These are phyloP conservation scores for Silurus asotus DNA, from an alignment of 2,113 vertebrate genomes.

Conservation along the genomic window DNA sequence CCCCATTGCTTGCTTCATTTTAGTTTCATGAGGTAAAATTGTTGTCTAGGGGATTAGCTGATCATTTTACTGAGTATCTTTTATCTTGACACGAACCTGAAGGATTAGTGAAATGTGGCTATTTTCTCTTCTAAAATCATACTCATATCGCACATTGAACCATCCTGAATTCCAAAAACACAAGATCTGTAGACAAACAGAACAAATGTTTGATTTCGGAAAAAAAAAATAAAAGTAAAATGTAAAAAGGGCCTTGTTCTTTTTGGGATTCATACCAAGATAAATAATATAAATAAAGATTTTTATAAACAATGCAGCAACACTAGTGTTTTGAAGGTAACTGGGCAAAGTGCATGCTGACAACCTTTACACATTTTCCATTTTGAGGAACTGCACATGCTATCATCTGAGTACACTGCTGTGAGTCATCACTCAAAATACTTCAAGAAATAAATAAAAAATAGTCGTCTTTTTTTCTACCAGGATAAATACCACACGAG, in stretches of 20 bases:
- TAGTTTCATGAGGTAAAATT: slow-evolving; percentile 53
- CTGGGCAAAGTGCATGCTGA: background rate
- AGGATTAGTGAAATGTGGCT: slow-evolving; percentile 56
- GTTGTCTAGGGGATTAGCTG: slow-evolving; percentile 65
- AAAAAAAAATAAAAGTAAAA: too few relatives aligned
- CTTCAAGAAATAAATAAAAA: background rate
- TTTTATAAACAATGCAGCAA: background rate
- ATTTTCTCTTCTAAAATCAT: slow-evolving; percentile 45
- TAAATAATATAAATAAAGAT: too few relatives aligned
- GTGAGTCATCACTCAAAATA: background rate
- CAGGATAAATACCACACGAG: background rate
- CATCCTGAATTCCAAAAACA: background rate
- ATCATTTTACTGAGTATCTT: slow-evolving; percentile 64
- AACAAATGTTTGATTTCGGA: too few relatives aligned
- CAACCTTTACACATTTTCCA: background rate
- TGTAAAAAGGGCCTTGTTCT: background rate
- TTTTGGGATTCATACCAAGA: background rate
- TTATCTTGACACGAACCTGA: slow-evolving; percentile 62
- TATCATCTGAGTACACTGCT: background rate
- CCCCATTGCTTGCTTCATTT: slow-evolving; percentile 65
- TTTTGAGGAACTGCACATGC: background rate
- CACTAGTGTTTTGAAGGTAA: background rate
- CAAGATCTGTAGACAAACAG: too few relatives aligned
- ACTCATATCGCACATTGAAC: slow-evolving; percentile 46
- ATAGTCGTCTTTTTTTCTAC: background rate